These are phyloP conservation scores for Spodoptera exigua DNA, from an alignment of 2,888 invertebrate species.

Conservation along the genomic window DNA sequence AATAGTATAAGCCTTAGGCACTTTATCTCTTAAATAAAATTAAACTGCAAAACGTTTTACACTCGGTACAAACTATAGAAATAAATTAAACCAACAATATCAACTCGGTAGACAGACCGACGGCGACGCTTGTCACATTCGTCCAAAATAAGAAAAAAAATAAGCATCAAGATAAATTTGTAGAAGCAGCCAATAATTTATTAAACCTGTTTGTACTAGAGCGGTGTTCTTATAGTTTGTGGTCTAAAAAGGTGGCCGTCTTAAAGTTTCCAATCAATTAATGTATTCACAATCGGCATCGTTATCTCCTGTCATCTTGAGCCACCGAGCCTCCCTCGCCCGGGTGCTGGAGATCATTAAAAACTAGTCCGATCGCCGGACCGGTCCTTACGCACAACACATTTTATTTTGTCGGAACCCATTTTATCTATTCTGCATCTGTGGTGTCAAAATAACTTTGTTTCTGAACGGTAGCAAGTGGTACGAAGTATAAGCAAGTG, in stretches of 20 bases:
- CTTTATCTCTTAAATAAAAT: too few species aligned
- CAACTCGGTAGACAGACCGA: conserved; percentile 29
- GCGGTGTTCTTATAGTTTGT: conserved; percentile 32
- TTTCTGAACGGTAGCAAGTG: conserved; percentile 18
- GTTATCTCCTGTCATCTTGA: conserved; percentile 81
- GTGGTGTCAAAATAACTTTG: conserved; percentile 54
- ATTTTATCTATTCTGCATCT: conserved; percentile 47
- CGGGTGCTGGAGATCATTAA: conserved; percentile 74
- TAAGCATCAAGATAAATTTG: conserved; percentile 40
- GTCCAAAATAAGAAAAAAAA: conserved; percentile 20
- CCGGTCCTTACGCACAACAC: conserved; percentile 49
- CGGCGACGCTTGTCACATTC: conserved; percentile 28
- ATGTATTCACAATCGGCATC: conserved; percentile 66
- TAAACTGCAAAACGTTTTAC: too few species aligned
- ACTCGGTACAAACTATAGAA: background rate
- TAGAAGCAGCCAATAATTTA: conserved; percentile 30
- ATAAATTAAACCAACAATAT: conserved; percentile 8
- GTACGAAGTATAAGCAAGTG: conserved; percentile 10
- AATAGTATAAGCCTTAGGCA: too few species aligned
- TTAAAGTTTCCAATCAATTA: conserved; percentile 62
- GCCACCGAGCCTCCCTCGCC: conserved; percentile 67
- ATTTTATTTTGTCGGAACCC: conserved; percentile 42
- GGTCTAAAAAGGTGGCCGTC: conserved; percentile 35
- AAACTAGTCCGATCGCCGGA: conserved; percentile 73
- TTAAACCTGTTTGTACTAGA: conserved; percentile 35